Percentiles rank a stretch among this genome's conserved stretches.
Conservation (phyloP, 2,797 vertebrate species). For the Melanotaenia nigrans region DNA sequence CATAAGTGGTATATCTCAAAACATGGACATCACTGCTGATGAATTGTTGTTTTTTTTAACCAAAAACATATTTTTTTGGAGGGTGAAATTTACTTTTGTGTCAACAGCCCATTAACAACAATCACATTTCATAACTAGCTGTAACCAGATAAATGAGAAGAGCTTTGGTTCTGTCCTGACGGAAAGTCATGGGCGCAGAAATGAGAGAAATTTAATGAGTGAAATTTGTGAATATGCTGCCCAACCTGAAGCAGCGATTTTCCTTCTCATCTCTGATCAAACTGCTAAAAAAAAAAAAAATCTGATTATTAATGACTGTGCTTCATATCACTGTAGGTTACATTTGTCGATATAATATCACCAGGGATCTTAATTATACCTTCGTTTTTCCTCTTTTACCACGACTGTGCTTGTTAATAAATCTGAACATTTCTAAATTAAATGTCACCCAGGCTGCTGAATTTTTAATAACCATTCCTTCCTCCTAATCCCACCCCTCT, state of each 20-base stretch:
- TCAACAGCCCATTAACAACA: neutral
- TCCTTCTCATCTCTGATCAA: neutral
- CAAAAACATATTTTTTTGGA: no score
- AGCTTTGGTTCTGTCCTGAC: neutral
- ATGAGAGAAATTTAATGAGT: no score
- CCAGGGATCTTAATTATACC: conserved; percentile 23
- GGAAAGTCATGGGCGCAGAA: neutral
- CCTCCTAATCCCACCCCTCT: conserved; percentile 43
- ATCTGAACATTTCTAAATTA: conserved; percentile 62
- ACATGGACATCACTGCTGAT: no score
- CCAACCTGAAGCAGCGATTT: neutral
- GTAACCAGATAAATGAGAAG: neutral
- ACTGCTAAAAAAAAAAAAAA: neutral
- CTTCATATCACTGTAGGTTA: conserved; percentile 11
- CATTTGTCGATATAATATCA: conserved; percentile 30
- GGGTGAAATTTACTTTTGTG: neutral
- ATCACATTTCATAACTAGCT: neutral
- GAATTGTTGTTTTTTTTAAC: no score
- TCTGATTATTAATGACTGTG: neutral
- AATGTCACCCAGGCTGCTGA: conserved; percentile 63
- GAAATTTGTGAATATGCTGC: no score
- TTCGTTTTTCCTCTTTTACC: conserved; percentile 14
- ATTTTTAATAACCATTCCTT: conserved; percentile 68
- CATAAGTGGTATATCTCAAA: neutral
- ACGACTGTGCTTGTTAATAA: conserved; percentile 44